Base-by-base conservation (phyloP, 1,140 invertebrate species). In the Danaus plexippus region DNA sequence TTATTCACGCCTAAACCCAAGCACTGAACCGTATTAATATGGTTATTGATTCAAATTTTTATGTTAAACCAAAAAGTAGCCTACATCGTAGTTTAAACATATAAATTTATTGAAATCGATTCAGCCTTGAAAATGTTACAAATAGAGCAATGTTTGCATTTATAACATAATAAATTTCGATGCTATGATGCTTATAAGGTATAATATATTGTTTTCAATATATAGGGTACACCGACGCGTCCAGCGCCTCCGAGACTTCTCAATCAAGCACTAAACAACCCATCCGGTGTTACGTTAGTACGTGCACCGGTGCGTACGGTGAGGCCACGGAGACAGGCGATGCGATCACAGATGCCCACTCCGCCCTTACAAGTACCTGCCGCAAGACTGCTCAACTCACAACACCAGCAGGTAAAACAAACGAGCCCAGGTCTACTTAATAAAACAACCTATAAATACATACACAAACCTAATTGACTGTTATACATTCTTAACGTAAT, bases 291-390 rank as follows among this genome's bases (percentile, higher is more conserved):
- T 46, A 79, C 80, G 11, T 63, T 84, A 1, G 82, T 84, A 8
- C 71, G 80, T 2, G 69, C 74, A 9, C 75, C 78, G 2, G 77
- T 75, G n/a, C 66, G 79, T 6, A 61, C 71, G 2, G 71, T 75
- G 11, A 61, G 79, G 7, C 73, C 79, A 11, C 70, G 82, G 0
- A 63, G 77, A 18, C 71, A 69, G 0, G 49, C 75, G 0, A 53
- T 70, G 11, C 57, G 76, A 9, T 51, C 71, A 8, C 64, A 73
- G 3, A 52, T 73, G 52, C 52, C 68, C 13, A 63, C 59, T n/a
- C 56, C 66, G 5, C 61, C 67, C 10, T 52, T 70, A 46, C 73
- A 75, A 59, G 64, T 69, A 9, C 66, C 68, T 32, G n/a, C 63
- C 72, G 0, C 61, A 32, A 32, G 74, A 11, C 70, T 80, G 0